These are phyloP conservation scores for Drosophila buzzatii DNA, from an alignment of 2,888 invertebrate species.

Conservation along the genomic window DNA sequence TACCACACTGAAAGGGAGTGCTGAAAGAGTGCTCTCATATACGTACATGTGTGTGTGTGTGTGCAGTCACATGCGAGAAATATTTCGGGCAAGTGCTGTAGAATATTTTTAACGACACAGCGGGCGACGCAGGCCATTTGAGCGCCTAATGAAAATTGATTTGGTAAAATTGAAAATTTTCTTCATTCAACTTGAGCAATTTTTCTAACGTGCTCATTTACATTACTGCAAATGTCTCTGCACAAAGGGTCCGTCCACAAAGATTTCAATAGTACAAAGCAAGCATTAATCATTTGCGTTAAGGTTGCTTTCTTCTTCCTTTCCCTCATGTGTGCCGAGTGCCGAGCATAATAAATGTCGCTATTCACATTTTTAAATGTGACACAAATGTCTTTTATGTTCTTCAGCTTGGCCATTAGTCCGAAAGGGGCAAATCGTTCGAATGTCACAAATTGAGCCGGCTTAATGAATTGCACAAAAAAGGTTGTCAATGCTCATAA, in stretches of 20 bases:
- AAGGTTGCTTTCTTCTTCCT: neutral
- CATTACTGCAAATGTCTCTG: conserved; percentile 17
- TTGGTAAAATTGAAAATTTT: conserved; percentile 49
- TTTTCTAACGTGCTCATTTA: conserved; percentile 26
- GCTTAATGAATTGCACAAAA: conserved; percentile 48
- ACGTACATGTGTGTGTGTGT: neutral
- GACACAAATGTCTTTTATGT: conserved; percentile 38
- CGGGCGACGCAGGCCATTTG: conserved; percentile 40
- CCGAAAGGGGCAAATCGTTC: conserved; percentile 23
- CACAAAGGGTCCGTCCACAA: conserved; percentile 10
- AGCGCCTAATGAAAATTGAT: conserved; percentile 72
- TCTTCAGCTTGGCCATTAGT: conserved; percentile 18
- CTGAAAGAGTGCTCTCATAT: conserved; percentile 1
- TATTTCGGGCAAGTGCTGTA: conserved; percentile 19
- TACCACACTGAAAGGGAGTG: conserved; percentile 15
- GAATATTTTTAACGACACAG: conserved; percentile 51
- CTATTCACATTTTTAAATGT: conserved; percentile 25
- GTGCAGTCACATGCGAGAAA: conserved; percentile 18
- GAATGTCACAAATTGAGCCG: conserved; percentile 44
- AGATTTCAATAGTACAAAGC: conserved; percentile 11
- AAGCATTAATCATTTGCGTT: conserved; percentile 50
- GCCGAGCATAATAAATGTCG: conserved; percentile 32
- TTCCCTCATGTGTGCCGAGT: conserved; percentile 30
- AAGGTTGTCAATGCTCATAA: conserved; percentile 36
- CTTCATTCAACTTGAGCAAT: conserved; percentile 42